A percentile compares a stretch with the other conserved stretches of the same genome.
phyloP scores from a whole-genome alignment of 1,140 invertebrate species.

The Papilio dardanus region DNA sequence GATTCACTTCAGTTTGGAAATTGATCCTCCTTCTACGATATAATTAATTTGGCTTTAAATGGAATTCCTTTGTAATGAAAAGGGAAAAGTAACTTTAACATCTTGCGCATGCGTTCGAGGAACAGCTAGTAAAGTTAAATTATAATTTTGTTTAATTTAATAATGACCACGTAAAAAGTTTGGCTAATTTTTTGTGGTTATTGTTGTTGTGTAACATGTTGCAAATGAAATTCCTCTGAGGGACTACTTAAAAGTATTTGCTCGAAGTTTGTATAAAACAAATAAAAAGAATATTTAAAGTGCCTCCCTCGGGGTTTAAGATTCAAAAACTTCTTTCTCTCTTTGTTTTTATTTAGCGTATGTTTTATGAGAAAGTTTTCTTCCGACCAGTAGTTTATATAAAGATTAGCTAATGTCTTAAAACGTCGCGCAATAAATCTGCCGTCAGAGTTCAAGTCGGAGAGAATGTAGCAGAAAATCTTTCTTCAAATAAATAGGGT shows the following conservation, averaged over 20 bases:
- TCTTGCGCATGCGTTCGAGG: neutral
- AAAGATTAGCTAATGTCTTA: slow-evolving; percentile 27
- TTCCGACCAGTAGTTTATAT: slow-evolving; percentile 8
- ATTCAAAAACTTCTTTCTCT: neutral
- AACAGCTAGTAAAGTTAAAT: neutral
- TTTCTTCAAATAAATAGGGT: slow-evolving; percentile 14
- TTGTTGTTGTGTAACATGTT: neutral
- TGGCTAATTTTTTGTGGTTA: neutral
- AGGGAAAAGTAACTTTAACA: no score
- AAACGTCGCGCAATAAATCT: slow-evolving; percentile 17
- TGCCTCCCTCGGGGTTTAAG: neutral
- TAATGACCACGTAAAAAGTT: neutral
- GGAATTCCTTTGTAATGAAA: neutral
- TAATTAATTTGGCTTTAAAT: neutral
- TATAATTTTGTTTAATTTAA: neutral
- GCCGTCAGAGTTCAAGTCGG: slow-evolving; percentile 6
- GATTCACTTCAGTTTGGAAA: neutral
- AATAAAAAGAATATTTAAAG: neutral
- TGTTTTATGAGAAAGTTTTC: slow-evolving; percentile 14
- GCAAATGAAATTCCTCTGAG: neutral
- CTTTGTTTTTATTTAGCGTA: neutral
- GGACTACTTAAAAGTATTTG: neutral
- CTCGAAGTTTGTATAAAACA: neutral
- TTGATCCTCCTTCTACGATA: neutral
- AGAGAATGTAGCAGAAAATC: slow-evolving; percentile 25